These are phyloP conservation scores for Toxotes jaculatrix DNA, from an alignment of 2,113 vertebrate species.

Conservation along the genomic window DNA sequence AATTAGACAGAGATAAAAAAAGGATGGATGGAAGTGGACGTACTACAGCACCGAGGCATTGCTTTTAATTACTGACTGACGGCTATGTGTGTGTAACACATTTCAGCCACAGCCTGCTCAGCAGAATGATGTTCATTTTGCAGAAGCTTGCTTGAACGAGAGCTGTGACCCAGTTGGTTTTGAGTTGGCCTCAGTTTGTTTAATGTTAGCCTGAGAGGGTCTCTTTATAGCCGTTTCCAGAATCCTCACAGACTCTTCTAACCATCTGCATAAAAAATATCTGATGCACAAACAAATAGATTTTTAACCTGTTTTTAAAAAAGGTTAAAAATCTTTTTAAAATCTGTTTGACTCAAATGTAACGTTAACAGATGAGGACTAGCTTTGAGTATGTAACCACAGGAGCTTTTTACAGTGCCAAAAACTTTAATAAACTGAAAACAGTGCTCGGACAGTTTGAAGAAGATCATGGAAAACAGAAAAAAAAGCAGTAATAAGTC, in stretches of 20 bases:
- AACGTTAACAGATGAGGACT: too few species aligned
- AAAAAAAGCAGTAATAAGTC: too few species aligned
- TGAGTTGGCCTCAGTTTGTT: not conserved
- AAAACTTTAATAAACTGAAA: not conserved
- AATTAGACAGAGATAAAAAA: not conserved
- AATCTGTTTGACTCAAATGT: too few species aligned
- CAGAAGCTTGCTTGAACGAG: too few species aligned
- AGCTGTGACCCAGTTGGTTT: not conserved
- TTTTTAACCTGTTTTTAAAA: too few species aligned
- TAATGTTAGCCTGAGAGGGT: too few species aligned
- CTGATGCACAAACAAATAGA: too few species aligned
- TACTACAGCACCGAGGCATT: not conserved
- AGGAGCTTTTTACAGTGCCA: not conserved
- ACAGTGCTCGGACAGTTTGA: not conserved
- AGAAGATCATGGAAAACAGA: not conserved
- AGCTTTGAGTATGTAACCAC: not conserved
- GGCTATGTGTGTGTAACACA: not conserved
- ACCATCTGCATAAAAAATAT: not conserved
- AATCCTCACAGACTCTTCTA: not conserved
- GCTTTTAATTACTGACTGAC: constrained; percentile 1
- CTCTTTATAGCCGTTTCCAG: not conserved
- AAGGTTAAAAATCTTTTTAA: too few species aligned
- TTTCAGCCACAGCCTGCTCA: too few species aligned
- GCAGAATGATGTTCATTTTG: too few species aligned
- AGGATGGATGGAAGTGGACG: not conserved